Evolutionary conservation across 1,140 invertebrate genomes (phyloP), one percentile per base, ranked within the genome.

Genomic region (Pseudomyrmex cubaensis): DNA sequence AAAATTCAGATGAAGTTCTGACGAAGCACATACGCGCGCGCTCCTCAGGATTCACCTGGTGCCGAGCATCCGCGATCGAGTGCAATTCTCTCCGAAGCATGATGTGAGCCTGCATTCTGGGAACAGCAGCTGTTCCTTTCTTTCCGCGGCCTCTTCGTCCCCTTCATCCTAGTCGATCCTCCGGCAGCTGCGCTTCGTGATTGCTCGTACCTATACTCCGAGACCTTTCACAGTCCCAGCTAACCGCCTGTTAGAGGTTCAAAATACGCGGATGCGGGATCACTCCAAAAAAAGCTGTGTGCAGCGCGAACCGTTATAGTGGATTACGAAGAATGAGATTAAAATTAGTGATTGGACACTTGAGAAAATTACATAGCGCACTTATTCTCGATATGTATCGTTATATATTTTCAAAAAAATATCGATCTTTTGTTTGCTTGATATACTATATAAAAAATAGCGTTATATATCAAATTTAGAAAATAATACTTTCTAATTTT

Each of bases 101-200:
- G 62, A 80, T 52, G 46, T 64, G 75, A 57, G 61, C 64, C 59
- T 82, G 80, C 84, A 76, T 89, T 89, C 88, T 82, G 56, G n/a
- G 88, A 89, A 89, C 87, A 88, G 88, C 88, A 89, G 88, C 88
- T 89, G 88, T 89, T 89, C 82, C 84, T 83, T 84, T 89, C 76
- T 85, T 76, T 88, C 54, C 13, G 35, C 35, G 35, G 35, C 22
- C 59, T 63, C 62, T 80, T 77, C 82, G 8, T 15, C n/a, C 67
- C 70, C 87, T 54, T 50, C 25, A 22, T 84, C 88, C 70, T 73
- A 50, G 54, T 50, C 84, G 82, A 69, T 69, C 61, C 86, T 74
- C 70, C 87, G 72, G 84, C 88, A 89, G 88, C 88, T 89, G 88
- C 87, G 61, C 76, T 61, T 59, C 78, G 84, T 75, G 78, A 87